phyloP scores from a whole-genome alignment of 2,888 invertebrate species.

The Gari tellinella region DNA sequence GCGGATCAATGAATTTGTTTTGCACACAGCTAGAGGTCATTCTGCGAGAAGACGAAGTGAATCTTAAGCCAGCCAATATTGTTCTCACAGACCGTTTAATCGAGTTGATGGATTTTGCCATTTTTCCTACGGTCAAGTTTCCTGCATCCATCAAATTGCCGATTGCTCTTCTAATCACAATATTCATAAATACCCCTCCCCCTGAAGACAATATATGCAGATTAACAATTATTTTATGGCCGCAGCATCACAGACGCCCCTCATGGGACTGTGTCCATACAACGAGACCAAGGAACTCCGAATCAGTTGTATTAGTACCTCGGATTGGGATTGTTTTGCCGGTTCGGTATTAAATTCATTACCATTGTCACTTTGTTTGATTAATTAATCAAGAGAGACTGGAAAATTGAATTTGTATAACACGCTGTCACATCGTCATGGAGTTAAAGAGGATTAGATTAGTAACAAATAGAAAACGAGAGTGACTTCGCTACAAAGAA shows the following conservation, averaged over 20 bases:
- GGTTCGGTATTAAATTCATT: constrained; percentile 52
- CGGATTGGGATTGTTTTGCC: constrained; percentile 2
- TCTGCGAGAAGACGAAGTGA: constrained; percentile 28
- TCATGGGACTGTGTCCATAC: constrained; percentile 12
- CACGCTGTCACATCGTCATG: constrained; percentile 42
- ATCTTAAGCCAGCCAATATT: constrained; percentile 45
- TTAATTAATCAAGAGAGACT: constrained; percentile 50
- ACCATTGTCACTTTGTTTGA: constrained; percentile 49
- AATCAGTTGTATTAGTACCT: constrained; percentile 25
- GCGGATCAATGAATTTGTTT: constrained; percentile 52
- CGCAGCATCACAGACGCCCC: constrained; percentile 9
- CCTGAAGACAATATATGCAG: constrained; percentile 38
- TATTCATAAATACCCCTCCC: constrained; percentile 42
- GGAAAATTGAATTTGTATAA: constrained; percentile 53
- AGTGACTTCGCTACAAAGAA: too few species aligned
- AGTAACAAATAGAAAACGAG: constrained; percentile 24
- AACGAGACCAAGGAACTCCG: constrained; percentile 12
- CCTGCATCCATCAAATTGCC: constrained; percentile 35
- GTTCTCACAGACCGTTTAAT: constrained; percentile 34
- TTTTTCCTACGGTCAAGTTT: constrained; percentile 44
- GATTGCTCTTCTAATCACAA: constrained; percentile 24
- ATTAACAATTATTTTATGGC: constrained; percentile 40
- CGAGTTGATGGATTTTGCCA: constrained; percentile 38
- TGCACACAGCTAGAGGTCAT: constrained; percentile 40
- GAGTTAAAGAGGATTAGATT: constrained; percentile 43